Base-by-base conservation (phyloP, 2,797 vertebrate genomes). In the Zenarchopterus dispar region DNA sequence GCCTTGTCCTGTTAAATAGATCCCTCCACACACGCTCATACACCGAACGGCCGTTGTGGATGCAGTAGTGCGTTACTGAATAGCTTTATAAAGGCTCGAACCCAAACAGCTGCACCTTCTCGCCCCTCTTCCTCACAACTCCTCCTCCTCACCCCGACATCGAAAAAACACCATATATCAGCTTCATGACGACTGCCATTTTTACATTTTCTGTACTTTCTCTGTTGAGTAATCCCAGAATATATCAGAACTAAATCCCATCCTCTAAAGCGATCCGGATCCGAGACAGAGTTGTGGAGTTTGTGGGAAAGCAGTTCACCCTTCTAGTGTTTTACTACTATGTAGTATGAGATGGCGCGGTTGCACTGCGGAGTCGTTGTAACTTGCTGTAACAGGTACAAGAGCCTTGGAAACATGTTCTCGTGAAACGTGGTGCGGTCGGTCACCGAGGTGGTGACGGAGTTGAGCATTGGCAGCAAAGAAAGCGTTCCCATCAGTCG, bases 21-120 rank as follows among this genome's bases (percentile, higher is more conserved):
- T 90, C 76, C 75, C 74, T 83, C 70, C 60, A 80, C 63, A 71
- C 61, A 73, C 55, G 64, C n/a, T n/a, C 73, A 64, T 28, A 68
- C 73, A 84, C 74, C 91, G 92, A 64, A 68, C 43, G 56, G 77
- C 77, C 90, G 92, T 92, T 94, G 80, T 90, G 87, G 91, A 78
- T 78, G 84, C 84, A 85, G 80, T 77, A 68, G 79, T 71, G 82
- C 45, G 36, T 77, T 77, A 70, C 49, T 81, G 66, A 84, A 89
- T 83, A 89, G 95, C 95, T 97, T 96, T 94, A 94, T 94, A 94
- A 93, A 94, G 95, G 94, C 95, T 95, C 94, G 93, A 88, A 94
- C 93, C 94, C 94, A 95, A 92, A 93, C 93, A 88, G 88, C 93
- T 93, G 93, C 95, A 95, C 70, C 68, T 88, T 80, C 77, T 46